phyloP scores from a whole-genome alignment of 2,888 invertebrate genomes.

The Caenorhabditis drosophilae region DNA sequence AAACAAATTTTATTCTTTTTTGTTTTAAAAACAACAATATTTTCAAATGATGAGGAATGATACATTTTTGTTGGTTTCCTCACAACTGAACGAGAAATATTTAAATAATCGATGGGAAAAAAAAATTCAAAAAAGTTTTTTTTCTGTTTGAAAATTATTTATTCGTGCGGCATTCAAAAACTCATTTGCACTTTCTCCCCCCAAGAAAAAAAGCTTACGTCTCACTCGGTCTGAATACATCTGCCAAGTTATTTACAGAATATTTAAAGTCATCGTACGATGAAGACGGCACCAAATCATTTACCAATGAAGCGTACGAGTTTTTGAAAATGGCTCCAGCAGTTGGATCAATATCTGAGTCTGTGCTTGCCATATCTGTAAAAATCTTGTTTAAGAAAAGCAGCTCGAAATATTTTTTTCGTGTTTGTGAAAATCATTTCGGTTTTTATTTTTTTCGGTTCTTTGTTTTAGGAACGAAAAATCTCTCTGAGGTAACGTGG shows the following conservation, averaged over 20 bases:
- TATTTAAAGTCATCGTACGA: slow-evolving; percentile 37
- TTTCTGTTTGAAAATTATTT: too few relatives aligned
- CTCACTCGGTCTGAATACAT: slow-evolving; percentile 21
- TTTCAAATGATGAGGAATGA: too few relatives aligned
- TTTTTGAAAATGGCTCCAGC: slow-evolving; percentile 31
- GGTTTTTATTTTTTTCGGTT: background rate
- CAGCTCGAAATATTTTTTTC: background rate
- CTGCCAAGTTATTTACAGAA: slow-evolving; percentile 16
- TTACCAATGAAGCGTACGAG: slow-evolving; percentile 38
- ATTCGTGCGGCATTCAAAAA: too few relatives aligned
- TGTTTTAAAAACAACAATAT: too few relatives aligned
- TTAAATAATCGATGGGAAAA: too few relatives aligned
- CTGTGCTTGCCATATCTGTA: slow-evolving; percentile 34
- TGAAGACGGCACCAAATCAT: slow-evolving; percentile 28
- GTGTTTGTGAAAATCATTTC: background rate
- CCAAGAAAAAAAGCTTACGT: slow-evolving; percentile 26
- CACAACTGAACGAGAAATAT: too few relatives aligned
- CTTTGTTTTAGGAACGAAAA: too few relatives aligned
- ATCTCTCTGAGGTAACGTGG: too few relatives aligned
- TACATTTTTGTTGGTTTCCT: too few relatives aligned
- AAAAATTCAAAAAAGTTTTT: too few relatives aligned
- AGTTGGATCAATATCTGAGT: slow-evolving; percentile 25
- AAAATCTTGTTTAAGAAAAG: background rate
- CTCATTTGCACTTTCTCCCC: too few relatives aligned
- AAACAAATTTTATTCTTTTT: too few relatives aligned